Conservation (phyloP, 2,113 vertebrate species). For the Halichoerus grypus region DNA sequence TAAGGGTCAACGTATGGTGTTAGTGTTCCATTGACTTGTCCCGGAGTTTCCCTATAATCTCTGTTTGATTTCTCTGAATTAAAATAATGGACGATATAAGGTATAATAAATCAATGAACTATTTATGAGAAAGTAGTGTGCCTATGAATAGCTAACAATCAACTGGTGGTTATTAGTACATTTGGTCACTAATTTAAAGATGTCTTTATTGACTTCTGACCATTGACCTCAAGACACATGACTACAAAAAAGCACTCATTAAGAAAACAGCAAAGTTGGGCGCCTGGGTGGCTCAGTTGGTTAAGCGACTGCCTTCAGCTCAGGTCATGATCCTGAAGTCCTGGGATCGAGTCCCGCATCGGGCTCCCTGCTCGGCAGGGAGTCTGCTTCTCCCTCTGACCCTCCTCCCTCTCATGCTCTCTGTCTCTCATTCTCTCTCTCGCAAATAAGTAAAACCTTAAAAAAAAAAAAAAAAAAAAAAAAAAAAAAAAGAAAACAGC, state of each 20-base stretch:
- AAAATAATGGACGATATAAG: neutral
- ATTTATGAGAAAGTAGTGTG: neutral
- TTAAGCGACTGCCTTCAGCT: too few relatives aligned
- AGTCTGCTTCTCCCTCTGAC: too few relatives aligned
- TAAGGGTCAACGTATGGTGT: neutral
- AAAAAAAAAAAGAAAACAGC: neutral
- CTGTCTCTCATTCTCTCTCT: too few relatives aligned
- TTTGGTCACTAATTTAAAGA: constrained; percentile 1
- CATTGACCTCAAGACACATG: neutral
- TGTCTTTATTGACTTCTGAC: neutral
- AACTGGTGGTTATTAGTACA: neutral
- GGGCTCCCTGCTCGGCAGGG: too few relatives aligned
- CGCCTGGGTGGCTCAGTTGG: too few relatives aligned
- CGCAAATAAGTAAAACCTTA: too few relatives aligned
- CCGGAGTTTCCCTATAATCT: neutral
- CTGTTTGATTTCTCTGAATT: neutral
- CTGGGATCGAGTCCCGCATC: too few relatives aligned
- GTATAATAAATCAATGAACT: neutral
- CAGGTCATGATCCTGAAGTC: too few relatives aligned
- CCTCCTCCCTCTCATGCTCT: too few relatives aligned
- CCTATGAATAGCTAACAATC: neutral
- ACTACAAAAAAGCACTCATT: neutral
- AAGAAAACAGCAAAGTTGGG: neutral
- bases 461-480: too few relatives aligned
- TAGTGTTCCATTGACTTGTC: neutral